A percentile compares a stretch with the other conserved stretches of the same genome.
Conservation (phyloP, 2,888 invertebrate species). For the Heliconius erato region DNA sequence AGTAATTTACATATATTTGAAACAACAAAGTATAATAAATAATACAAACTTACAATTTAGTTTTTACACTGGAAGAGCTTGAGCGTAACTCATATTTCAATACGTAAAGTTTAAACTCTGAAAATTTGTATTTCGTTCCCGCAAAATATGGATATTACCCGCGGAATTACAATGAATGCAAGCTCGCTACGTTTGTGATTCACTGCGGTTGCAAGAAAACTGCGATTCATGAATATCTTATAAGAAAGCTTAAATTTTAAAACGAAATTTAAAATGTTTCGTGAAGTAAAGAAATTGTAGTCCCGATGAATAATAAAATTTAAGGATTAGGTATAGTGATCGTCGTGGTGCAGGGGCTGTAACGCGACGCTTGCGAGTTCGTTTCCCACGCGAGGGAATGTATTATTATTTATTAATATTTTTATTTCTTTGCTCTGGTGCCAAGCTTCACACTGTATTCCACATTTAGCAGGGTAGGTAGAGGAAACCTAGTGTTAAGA, state of each 20-base stretch:
- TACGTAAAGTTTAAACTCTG: slow-evolving; percentile 1
- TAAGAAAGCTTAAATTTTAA: background rate
- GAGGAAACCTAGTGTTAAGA: too few relatives aligned
- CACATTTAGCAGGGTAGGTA: too few relatives aligned
- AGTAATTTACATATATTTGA: too few relatives aligned
- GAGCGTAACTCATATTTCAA: background rate
- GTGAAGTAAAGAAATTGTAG: background rate
- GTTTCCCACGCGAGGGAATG: too few relatives aligned
- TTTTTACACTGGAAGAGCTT: background rate
- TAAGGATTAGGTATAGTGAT: background rate
- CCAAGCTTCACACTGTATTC: too few relatives aligned
- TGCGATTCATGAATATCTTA: slow-evolving; percentile 14
- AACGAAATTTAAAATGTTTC: background rate
- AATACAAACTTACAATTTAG: background rate
- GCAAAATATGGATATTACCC: slow-evolving; percentile 12
- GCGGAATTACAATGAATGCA: slow-evolving; percentile 25
- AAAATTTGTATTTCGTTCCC: background rate
- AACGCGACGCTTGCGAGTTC: too few relatives aligned
- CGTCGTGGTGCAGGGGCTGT: too few relatives aligned
- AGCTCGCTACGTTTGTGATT: slow-evolving; percentile 18
- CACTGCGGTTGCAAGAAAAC: slow-evolving; percentile 17
- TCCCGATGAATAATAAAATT: background rate
- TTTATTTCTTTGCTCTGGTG: too few relatives aligned
- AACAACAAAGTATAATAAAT: background rate
- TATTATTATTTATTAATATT: too few relatives aligned